Base-by-base conservation (phyloP, 1,140 invertebrate genomes). In the Pseudachorutes palmiensis region DNA sequence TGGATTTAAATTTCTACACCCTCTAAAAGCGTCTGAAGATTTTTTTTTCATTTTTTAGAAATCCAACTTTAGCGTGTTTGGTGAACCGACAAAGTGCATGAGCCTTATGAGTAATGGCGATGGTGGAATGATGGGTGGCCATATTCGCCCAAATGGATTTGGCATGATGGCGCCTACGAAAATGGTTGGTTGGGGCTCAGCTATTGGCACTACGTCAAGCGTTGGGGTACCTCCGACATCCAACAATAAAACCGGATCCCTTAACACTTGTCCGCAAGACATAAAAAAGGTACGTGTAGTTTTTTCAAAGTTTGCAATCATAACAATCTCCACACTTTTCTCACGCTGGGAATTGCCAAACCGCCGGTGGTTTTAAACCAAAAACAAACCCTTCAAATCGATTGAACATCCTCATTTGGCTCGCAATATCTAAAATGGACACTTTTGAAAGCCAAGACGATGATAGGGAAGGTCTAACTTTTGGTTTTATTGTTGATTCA, bases 281-380 rank as follows among this genome's bases (percentile, higher is more conserved):
- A 68, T 70, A 60, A 73, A 73, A 69, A 70, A 70, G 69, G 72
- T 70, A 66, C n/a, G 62, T n/a, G n/a, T n/a, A n/a, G n/a, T n/a
- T n/a, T n/a, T n/a, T n/a, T n/a, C n/a, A n/a, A n/a, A n/a, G n/a
- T n/a, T n/a, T n/a, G n/a, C n/a, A n/a, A n/a, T n/a, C n/a, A n/a
- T n/a, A n/a, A n/a, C n/a, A n/a, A n/a, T n/a, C n/a, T n/a, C n/a
- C n/a, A n/a, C n/a, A n/a, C n/a, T n/a, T n/a, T n/a, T n/a, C n/a
- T n/a, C n/a, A n/a, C n/a, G n/a, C n/a, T n/a, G n/a, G n/a, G n/a
- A n/a, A n/a, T n/a, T n/a, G n/a, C n/a, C n/a, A n/a, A n/a, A n/a
- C n/a, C n/a, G n/a, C n/a, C n/a, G n/a, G n/a, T n/a, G n/a, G n/a
- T n/a, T n/a, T n/a, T n/a, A n/a, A n/a, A n/a, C n/a, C n/a, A n/a